Evolutionary conservation across 2,113 vertebrate species (phyloP).

Genomic region (Hippocampus mohnikei): DNA sequence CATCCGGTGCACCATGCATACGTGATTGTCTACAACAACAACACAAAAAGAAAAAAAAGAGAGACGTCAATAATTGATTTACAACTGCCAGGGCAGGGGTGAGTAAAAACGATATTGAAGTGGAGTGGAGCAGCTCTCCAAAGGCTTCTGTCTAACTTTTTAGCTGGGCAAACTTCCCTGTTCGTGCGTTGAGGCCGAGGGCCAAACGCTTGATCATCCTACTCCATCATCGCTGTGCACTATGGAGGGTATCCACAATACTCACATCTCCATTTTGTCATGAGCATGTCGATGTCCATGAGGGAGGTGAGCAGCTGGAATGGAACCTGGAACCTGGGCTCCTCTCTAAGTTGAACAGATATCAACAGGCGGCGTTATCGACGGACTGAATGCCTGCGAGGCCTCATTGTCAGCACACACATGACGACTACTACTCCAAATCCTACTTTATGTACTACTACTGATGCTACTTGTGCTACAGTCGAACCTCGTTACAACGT

Average conservation of each 20-base stretch:
- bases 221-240: background rate
- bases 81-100: background rate
- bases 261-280: constrained; percentile 99
- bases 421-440: too few relatives aligned
- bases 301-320: constrained; percentile 92
- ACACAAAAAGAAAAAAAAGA: background rate
- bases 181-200: constrained; percentile 7
- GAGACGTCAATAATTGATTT: constrained; percentile 5
- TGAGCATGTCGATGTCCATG: constrained; percentile 90
- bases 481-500: too few relatives aligned
- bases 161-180: constrained; percentile 1
- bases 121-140: constrained; percentile 1
- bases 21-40: constrained; percentile 83
- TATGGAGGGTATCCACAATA: constrained; percentile 8
- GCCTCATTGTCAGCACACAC: background rate
- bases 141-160: constrained; percentile 12
- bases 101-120: constrained; percentile 12
- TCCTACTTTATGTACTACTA: too few relatives aligned
- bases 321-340: constrained; percentile 93
- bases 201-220: background rate
- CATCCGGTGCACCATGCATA: constrained; percentile 96
- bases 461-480: too few relatives aligned
- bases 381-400: too few relatives aligned
- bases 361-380: background rate
- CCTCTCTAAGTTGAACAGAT: constrained; percentile 75